These are phyloP conservation scores for Eubasilissa splendida DNA, from an alignment of 2,888 invertebrate species.

Conservation along the genomic window DNA sequence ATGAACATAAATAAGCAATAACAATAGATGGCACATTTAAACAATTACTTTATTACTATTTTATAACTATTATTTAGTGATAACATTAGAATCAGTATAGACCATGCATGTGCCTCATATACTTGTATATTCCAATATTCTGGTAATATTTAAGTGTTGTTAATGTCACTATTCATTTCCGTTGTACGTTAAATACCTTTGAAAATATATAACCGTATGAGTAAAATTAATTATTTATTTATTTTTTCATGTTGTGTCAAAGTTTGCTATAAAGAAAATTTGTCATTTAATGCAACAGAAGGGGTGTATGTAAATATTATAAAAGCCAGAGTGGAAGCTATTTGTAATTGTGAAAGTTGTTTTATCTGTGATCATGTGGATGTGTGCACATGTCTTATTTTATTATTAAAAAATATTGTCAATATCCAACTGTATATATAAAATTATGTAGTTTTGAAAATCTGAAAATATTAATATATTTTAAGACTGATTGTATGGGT, in stretches of 20 bases:
- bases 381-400: conserved; percentile 49
- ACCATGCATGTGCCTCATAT: conserved; percentile 58
- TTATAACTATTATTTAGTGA: background rate
- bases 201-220: conserved; percentile 8
- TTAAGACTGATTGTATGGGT: conserved; percentile 53
- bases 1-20: conserved; percentile 21
- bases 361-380: conserved; percentile 57
- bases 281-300: background rate
- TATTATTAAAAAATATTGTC: conserved; percentile 46
- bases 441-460: conserved; percentile 51
- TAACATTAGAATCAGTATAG: conserved; percentile 49
- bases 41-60: conserved; percentile 31
- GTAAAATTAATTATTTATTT: background rate
- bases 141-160: conserved; percentile 45
- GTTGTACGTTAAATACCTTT: conserved; percentile 19
- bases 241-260: conserved; percentile 21
- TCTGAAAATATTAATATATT: conserved; percentile 52
- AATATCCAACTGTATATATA: conserved; percentile 48
- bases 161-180: conserved; percentile 28
- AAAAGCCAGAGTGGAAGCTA: background rate
- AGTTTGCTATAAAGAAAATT: background rate
- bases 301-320: background rate
- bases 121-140: conserved; percentile 51
- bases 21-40: conserved; percentile 3
- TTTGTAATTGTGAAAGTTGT: conserved; percentile 4